phyloP scores from a whole-genome alignment of 2,888 invertebrate species.

The Sarcophaga carnaria region DNA sequence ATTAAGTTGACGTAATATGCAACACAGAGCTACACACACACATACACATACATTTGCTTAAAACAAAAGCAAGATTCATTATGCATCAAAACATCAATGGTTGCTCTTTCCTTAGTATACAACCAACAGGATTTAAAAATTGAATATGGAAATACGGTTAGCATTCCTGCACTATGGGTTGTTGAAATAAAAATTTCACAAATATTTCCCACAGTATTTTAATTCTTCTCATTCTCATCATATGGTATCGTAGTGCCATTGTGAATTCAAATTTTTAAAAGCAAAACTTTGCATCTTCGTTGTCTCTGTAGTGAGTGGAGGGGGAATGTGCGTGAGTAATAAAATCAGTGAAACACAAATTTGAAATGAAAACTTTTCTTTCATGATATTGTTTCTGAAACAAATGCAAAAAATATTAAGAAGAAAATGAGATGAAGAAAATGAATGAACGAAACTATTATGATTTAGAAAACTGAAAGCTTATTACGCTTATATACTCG shows the following conservation, averaged over 20 bases:
- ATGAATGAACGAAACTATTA: constrained; percentile 5
- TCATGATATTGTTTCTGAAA: constrained; percentile 27
- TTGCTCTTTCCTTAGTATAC: background rate
- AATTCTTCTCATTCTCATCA: too few relatives aligned
- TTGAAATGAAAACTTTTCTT: constrained; percentile 45
- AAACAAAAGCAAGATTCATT: background rate
- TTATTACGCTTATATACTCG: constrained; percentile 9
- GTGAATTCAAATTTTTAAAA: background rate
- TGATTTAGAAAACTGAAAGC: constrained; percentile 30
- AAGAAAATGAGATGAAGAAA: too few relatives aligned
- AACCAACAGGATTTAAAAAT: constrained; percentile 19
- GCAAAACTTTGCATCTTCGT: constrained; percentile 5
- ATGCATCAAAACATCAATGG: constrained; percentile 23
- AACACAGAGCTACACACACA: background rate
- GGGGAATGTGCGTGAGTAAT: background rate
- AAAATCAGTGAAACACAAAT: constrained; percentile 36
- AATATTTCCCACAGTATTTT: too few relatives aligned
- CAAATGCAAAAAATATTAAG: background rate
- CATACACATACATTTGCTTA: background rate
- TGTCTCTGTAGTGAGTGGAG: background rate
- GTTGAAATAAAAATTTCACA: too few relatives aligned
- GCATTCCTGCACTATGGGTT: constrained; percentile 27
- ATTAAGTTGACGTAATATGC: background rate
- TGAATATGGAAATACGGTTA: background rate
- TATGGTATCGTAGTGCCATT: too few relatives aligned